A percentile compares a stretch with the other conserved stretches of the same genome.
These are phyloP conservation scores for Drosophila santomea DNA, from an alignment of 1,140 invertebrate species.

Conservation along the genomic window DNA sequence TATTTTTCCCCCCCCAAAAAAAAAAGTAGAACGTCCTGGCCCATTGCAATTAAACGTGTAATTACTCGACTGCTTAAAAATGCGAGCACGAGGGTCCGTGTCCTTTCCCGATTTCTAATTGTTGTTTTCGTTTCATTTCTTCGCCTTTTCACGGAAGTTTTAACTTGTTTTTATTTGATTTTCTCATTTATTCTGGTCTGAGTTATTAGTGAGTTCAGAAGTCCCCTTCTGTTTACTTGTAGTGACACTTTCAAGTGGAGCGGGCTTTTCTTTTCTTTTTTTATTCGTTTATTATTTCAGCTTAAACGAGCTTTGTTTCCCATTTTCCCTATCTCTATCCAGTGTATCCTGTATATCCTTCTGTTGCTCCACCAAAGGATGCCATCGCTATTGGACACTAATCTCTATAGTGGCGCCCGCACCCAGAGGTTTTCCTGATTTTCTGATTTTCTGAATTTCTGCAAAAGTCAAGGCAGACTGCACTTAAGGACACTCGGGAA, in stretches of 20 bases:
- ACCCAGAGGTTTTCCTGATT: background rate
- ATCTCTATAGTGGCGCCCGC: conserved; percentile 40
- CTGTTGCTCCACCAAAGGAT: conserved; percentile 34
- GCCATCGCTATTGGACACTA: conserved; percentile 61
- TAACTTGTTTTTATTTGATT: conserved; percentile 83
- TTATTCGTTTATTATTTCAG: conserved; percentile 49
- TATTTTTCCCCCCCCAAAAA: conserved; percentile 34
- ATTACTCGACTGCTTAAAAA: conserved; percentile 78
- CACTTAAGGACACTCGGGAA: conserved; percentile 71
- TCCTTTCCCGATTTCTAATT: conserved; percentile 47
- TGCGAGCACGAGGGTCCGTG: conserved; percentile 46
- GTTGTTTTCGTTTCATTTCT: conserved; percentile 61
- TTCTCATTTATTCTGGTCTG: conserved; percentile 79
- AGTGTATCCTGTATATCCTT: conserved; percentile 13
- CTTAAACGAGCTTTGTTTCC: conserved; percentile 41
- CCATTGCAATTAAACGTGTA: conserved; percentile 84
- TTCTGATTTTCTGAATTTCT: background rate
- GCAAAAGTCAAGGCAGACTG: conserved; percentile 46
- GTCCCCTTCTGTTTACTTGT: conserved; percentile 54
- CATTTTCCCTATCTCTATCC: conserved; percentile 16
- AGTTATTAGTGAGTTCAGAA: conserved; percentile 65
- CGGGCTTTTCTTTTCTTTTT: conserved; percentile 15
- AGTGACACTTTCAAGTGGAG: conserved; percentile 73
- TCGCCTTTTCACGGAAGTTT: conserved; percentile 60
- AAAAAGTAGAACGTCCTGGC: conserved; percentile 17